A percentile compares a stretch with the other conserved stretches of the same genome.
phyloP scores from a whole-genome alignment of 2,113 vertebrate genomes.

The Pan paniscus region DNA sequence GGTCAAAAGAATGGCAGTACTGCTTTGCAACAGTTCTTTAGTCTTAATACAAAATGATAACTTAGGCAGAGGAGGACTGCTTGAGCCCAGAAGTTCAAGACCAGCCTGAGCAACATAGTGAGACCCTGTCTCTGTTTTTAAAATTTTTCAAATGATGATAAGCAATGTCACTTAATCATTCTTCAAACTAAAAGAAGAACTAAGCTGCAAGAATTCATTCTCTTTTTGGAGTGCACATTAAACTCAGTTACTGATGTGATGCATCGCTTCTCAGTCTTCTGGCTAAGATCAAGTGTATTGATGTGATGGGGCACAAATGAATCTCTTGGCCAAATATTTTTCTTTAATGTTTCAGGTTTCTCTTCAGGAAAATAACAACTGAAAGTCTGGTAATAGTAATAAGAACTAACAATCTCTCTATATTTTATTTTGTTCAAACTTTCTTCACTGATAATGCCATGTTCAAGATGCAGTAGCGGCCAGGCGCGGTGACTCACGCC shows the following conservation, averaged over 20 bases:
- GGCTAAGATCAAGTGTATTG: neutral
- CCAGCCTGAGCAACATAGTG: too few species aligned
- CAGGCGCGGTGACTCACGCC: too few species aligned
- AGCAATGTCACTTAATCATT: neutral
- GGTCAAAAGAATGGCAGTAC: neutral
- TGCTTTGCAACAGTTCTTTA: neutral
- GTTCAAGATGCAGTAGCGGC: neutral
- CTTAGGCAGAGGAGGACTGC: too few species aligned
- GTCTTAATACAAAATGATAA: conserved; percentile 20
- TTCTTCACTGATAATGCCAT: neutral
- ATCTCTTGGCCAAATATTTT: neutral
- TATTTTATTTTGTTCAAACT: neutral
- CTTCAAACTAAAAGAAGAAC: conserved; percentile 26
- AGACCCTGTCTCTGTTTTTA: too few species aligned
- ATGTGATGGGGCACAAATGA: neutral
- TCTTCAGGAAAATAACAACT: neutral
- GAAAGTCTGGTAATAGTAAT: neutral
- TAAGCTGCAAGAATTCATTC: conserved; percentile 1
- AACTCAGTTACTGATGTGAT: neutral
- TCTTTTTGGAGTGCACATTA: neutral
- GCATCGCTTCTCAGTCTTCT: too few species aligned
- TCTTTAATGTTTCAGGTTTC: neutral
- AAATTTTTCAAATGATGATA: neutral
- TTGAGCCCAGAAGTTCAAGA: too few species aligned
- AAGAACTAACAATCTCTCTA: neutral